A percentile compares a stretch with the other conserved stretches of the same genome.
phyloP scores from a whole-genome alignment of 2,113 vertebrate genomes.

The Raphicerus campestris region DNA sequence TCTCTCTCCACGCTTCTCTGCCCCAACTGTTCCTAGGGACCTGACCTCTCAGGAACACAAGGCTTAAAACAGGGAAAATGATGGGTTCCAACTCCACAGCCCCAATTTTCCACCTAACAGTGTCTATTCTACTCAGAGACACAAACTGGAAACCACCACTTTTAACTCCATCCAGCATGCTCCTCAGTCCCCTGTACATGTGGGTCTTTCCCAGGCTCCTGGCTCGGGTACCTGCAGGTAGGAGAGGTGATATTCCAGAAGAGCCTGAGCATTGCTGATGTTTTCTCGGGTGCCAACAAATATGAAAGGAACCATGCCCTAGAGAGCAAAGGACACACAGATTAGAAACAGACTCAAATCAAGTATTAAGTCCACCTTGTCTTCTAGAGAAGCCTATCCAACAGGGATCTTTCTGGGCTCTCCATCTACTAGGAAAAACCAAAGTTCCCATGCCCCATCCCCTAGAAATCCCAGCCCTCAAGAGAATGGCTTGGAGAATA shows the following conservation, averaged over 20 bases:
- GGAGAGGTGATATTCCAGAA: conserved; percentile 93
- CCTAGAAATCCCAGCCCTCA: background rate
- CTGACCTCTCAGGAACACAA: background rate
- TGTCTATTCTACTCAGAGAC: background rate
- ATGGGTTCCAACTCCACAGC: background rate
- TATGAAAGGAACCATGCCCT: conserved; percentile 95
- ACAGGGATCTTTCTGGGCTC: background rate
- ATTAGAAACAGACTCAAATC: background rate
- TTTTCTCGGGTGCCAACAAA: conserved; percentile 95
- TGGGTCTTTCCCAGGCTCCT: background rate
- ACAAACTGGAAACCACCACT: background rate
- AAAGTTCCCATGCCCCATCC: background rate
- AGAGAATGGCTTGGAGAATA: background rate
- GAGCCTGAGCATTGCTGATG: conserved; percentile 93
- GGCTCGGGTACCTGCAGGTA: conserved; percentile 87
- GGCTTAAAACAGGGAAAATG: background rate
- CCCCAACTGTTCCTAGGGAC: background rate
- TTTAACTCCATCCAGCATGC: background rate
- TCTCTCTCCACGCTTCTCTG: background rate
- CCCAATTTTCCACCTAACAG: background rate
- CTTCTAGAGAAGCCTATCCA: background rate
- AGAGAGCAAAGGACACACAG: background rate
- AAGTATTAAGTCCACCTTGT: background rate
- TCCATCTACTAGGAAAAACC: background rate
- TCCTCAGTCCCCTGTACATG: background rate